Evolutionary conservation across 2,888 invertebrate genomes (phyloP), one percentile per base, ranked within the genome.

Genomic region (Drosophila pseudotakahashii): DNA sequence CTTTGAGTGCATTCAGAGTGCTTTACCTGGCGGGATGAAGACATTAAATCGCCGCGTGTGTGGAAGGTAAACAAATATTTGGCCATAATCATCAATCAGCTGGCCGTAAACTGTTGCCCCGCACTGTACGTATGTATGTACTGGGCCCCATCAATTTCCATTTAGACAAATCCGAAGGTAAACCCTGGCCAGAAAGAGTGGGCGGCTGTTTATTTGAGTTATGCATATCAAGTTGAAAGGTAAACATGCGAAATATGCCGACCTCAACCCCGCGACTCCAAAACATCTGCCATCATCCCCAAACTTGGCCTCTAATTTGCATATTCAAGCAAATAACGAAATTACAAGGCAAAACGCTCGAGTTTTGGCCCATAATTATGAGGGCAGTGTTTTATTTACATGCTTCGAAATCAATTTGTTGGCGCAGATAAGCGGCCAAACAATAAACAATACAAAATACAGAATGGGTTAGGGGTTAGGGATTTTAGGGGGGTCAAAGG

Each of bases 341-440:
- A 50, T 48, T 79, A 75, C 78, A 82, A 70, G 61, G 55, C 74
- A 59, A 53, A 70, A 54, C 68, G 45, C 26, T 51, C 72, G 67
- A 72, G 68, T 73, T 41, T 34, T 3, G 39, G 37, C 50, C 70
- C 60, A 70, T 87, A 89, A 89, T 82, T 87, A 84, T 77, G 58
- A 37, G 39, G 45, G 32, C 14, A 3, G 63, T 37, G 52, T 42
- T 69, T 58, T 58, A 72, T 72, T 72, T 66, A 75, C 75, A 81
- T 80, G 81, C 61, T 70, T 64, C 4, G 70, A 73, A 88, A 87
- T 87, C 89, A 81, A 81, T 86, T 81, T 86, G 59, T 50, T 53
- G 42, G 59, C 75, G 34, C 71, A 67, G 81, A 80, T 88, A 71
- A 79, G 75, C 72, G 81, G 53, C 67, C 78, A 64, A 63, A 78